A percentile compares a stretch with the other conserved stretches of the same genome.
Evolutionary conservation across 1,140 invertebrate genomes (phyloP).

Genomic region (Lepidurus apus): DNA sequence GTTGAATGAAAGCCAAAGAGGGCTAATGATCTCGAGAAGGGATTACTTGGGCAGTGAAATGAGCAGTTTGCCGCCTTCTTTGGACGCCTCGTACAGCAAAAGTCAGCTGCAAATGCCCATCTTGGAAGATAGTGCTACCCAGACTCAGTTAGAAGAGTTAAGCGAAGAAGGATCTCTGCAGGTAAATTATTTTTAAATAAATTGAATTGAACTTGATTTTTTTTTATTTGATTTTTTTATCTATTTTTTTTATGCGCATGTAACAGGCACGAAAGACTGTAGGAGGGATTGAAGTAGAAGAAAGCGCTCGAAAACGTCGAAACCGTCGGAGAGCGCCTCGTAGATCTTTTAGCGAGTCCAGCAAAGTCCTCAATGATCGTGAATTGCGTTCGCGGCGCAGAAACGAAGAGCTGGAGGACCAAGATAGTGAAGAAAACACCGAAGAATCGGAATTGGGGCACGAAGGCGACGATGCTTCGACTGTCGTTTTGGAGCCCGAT

Average conservation of each 20-base stretch:
- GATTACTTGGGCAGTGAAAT: slow-evolving; percentile 27
- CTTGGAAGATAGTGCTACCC: slow-evolving; percentile 32
- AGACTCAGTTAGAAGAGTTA: slow-evolving; percentile 32
- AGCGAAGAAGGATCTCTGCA: slow-evolving; percentile 20
- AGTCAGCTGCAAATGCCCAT: background rate
- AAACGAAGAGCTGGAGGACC: slow-evolving; percentile 13
- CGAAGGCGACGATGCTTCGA: background rate
- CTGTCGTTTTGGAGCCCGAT: background rate
- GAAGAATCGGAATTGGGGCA: slow-evolving; percentile 21
- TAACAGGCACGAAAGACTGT: slow-evolving; percentile 11
- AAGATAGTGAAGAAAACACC: slow-evolving; percentile 22
- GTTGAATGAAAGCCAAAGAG: slow-evolving; percentile 30
- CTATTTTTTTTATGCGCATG: slow-evolving; percentile 16
- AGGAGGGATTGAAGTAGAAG: background rate
- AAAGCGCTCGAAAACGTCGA: background rate
- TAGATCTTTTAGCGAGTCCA: slow-evolving; percentile 25
- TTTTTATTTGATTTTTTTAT: background rate
- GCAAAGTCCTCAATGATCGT: slow-evolving; percentile 27
- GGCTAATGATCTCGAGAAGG: background rate
- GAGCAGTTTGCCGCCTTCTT: slow-evolving; percentile 13
- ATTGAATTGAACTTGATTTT: background rate
- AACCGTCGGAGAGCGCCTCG: background rate
- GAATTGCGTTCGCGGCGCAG: slow-evolving; percentile 26
- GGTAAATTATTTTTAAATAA: background rate
- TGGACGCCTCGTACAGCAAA: slow-evolving; percentile 9